These are phyloP conservation scores for Dendrolimus kikuchii DNA, from an alignment of 1,140 invertebrate species.

Conservation along the genomic window DNA sequence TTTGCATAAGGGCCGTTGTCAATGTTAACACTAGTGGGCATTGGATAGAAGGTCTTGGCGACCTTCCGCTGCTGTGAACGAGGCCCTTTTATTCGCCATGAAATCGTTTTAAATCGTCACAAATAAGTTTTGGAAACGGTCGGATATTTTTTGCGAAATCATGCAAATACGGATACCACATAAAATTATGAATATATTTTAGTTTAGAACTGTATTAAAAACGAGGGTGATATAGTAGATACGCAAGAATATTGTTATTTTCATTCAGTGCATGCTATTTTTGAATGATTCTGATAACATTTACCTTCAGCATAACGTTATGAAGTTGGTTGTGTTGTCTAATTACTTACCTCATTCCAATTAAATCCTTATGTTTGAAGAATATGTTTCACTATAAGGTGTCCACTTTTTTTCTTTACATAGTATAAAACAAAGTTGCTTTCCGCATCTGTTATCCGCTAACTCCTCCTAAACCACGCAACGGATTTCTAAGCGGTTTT, in stretches of 20 bases:
- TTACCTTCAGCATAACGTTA: too few relatives aligned
- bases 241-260: not conserved
- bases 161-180: conserved; percentile 8
- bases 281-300: too few relatives aligned
- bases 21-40: conserved; percentile 43
- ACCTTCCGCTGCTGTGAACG: conserved; percentile 38
- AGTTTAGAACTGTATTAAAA: conserved; percentile 7
- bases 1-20: conserved; percentile 56
- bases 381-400: too few relatives aligned
- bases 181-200: conserved; percentile 15
- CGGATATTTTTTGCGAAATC: conserved; percentile 6
- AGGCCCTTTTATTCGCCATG: conserved; percentile 58
- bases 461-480: too few relatives aligned
- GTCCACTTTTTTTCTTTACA: too few relatives aligned
- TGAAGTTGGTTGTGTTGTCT: too few relatives aligned
- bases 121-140: conserved; percentile 15
- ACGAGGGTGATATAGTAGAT: conserved; percentile 2
- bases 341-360: too few relatives aligned
- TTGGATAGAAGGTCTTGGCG: conserved; percentile 40
- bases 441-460: too few relatives aligned
- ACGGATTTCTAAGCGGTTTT: too few relatives aligned
- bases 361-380: too few relatives aligned
- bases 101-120: conserved; percentile 18
- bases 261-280: too few relatives aligned
- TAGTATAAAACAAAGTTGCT: too few relatives aligned